phyloP scores from a whole-genome alignment of 1,140 invertebrate species.

The Aricia agestis region DNA sequence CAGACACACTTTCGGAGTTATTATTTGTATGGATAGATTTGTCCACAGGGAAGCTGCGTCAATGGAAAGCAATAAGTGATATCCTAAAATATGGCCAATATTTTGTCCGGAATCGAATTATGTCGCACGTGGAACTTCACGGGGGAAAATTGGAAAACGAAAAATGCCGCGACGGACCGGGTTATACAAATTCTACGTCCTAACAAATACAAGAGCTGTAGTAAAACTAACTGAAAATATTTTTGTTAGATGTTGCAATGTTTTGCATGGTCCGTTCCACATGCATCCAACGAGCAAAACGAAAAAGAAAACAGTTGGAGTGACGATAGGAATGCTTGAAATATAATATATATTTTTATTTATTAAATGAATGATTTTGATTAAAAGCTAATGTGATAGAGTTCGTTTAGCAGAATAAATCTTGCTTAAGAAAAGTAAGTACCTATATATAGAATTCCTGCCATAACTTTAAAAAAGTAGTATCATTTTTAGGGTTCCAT shows the following conservation, averaged over 20 bases:
- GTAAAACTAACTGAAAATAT: slow-evolving; percentile 4
- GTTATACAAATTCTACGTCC: slow-evolving; percentile 9
- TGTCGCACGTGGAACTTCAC: neutral
- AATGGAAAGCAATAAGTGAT: neutral
- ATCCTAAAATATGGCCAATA: neutral
- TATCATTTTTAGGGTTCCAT: too few relatives aligned
- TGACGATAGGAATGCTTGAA: too few relatives aligned
- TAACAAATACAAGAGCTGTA: slow-evolving; percentile 9
- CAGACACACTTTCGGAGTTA: neutral
- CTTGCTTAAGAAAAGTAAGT: too few relatives aligned
- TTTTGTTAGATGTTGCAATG: slow-evolving; percentile 9
- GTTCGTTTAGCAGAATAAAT: too few relatives aligned
- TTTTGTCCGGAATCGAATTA: slow-evolving; percentile 5
- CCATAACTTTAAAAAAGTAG: too few relatives aligned
- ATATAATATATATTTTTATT: too few relatives aligned
- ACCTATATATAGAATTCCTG: too few relatives aligned
- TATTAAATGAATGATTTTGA: too few relatives aligned
- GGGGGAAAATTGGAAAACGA: slow-evolving; percentile 9
- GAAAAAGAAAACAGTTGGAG: neutral
- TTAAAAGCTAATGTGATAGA: too few relatives aligned
- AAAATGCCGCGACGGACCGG: neutral
- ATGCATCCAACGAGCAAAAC: neutral
- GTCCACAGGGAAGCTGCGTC: neutral
- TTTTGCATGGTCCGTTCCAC: neutral
- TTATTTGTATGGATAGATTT: neutral